Evolutionary conservation across 35 echinoderm and acorn worm species (phyloP), one percentile per base, ranked within the genome.

Genomic region (Patiria miniata): DNA sequence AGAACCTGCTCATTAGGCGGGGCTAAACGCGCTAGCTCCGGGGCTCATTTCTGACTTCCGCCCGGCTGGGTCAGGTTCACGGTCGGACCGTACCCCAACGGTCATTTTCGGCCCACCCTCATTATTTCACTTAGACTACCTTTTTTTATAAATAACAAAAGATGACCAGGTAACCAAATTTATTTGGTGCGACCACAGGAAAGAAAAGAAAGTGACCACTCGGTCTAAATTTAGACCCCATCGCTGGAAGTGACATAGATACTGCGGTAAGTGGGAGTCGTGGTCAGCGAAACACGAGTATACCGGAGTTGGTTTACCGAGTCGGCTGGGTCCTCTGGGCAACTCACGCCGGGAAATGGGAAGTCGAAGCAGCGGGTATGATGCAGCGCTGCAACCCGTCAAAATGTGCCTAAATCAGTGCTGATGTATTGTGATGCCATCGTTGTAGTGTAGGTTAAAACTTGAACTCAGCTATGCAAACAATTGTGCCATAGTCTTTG

Each of bases 31-130:
- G n/a, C 60, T 21, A 28, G n/a, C 60, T 68, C 60, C 60, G 60
- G n/a, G n/a, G 60, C 60, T 68, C 60, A n/a, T 68, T 68, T 22
- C 42, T 12, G 60, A 68, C 3, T 68, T 68, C 60, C 60, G 60
- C 8, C 60, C 60, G 21, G 60, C 8, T 68, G 60, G 42, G 42
- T 47, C 42, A 47, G 42, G 42, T 47, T 47, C 42, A 47, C 42
- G 4, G 12, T 47, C 42, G 12, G 42, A 47, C 12, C 4, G 42
- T 47, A 47, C 42, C 42, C 4, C 4, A 47, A 6, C 12, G 42
- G 42, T 47, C 42, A 47, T 6, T 47, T 12, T 47, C 12, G 42
- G 4, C 42, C 42, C 4, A 47, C 42, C 12, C n/a, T n/a, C n/a
- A 47, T 47, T 47, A 4, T 47, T 6, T 12, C 42, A 47, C 42